Evolutionary conservation across 2,888 invertebrate genomes (phyloP).

Genomic region (Adelphocoris suturalis): DNA sequence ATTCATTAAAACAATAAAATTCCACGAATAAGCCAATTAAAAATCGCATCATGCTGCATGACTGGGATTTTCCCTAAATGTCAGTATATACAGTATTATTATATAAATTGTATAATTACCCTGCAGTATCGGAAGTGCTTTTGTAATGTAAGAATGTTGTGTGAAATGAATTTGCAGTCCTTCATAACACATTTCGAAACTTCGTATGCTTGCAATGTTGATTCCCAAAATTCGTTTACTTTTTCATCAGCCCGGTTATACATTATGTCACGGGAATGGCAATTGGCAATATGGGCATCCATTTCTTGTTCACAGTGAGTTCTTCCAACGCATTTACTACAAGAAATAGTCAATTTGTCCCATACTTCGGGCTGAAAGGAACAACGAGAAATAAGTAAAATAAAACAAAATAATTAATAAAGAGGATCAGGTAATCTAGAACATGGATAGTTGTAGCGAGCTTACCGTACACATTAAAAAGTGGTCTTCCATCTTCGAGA

Average conservation of each 20-base stretch:
- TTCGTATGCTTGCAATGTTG: neutral
- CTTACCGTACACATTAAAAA: slow-evolving; percentile 47
- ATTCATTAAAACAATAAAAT: no score
- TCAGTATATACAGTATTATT: neutral
- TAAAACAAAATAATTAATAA: no score
- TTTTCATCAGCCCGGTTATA: neutral
- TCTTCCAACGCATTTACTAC: slow-evolving; percentile 60
- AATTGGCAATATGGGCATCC: slow-evolving; percentile 4
- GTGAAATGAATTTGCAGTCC: slow-evolving; percentile 76
- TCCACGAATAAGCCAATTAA: no score
- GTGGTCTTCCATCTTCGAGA: slow-evolving; percentile 69
- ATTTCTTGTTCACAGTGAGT: slow-evolving; percentile 37
- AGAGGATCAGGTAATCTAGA: no score
- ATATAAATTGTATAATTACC: slow-evolving; percentile 42
- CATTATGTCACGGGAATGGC: neutral
- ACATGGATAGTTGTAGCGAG: neutral
- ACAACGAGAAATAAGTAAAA: neutral
- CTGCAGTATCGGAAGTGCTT: slow-evolving; percentile 74
- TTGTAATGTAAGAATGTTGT: slow-evolving; percentile 75
- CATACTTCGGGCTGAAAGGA: slow-evolving; percentile 46
- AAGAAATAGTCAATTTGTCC: slow-evolving; percentile 38
- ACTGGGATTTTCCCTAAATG: no score
- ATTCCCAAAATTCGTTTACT: slow-evolving; percentile 41
- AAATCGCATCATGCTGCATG: no score
- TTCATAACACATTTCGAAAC: slow-evolving; percentile 61